Base-by-base conservation (phyloP, 2,888 invertebrate species). In the Oithona nana region DNA sequence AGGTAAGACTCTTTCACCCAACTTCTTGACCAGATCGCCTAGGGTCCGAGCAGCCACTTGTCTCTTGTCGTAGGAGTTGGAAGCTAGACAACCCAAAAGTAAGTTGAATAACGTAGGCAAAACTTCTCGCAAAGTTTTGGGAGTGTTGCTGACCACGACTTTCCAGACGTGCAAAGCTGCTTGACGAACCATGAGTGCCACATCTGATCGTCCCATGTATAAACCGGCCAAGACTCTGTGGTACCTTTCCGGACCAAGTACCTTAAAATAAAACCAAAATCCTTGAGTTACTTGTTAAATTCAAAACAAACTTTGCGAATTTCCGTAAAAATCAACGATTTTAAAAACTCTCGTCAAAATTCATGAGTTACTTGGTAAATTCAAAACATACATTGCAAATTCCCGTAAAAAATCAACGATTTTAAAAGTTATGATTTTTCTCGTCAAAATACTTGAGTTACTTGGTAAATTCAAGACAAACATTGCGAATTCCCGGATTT, bases 121-220 rank as follows among this genome's bases (percentile, higher is more conserved):
- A 69, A 98, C 95, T 79, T 97, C 97, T 65, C 92, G 80, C 54
- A 98, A 77, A 0, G 97, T 97, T 72, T 92, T 55, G 24, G 62
- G 62, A 0, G 97, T 98, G 73, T 98, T 97, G 1, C 94, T 88
- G 1, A 98, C 97, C 1, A 98, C 93, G 67, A 97, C 89, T 78
- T 98, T 98, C 98, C 98, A 98, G 0, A 98, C 97, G 73, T 98
- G 98, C 63, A 95, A 79, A 8, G 98, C 94, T 0, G 95, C 89
- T 76, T 97, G 97, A 0, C 97, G 81, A 28, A 97, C 97, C 84
- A 93, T 88, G 59, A 95, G 77, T 1, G 95, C 92, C 0, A 94
- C 93, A 71, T 98, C 97, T 60, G 93, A 93, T 63, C 97, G 79
- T 2, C 94, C 93, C 89, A 98, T 94, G 49, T 61, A 61, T n/a